Percentiles rank a stretch among this genome's conserved stretches.
phyloP scores from a whole-genome alignment of 1,140 invertebrate species.

The Diachasmimorpha longicaudata region DNA sequence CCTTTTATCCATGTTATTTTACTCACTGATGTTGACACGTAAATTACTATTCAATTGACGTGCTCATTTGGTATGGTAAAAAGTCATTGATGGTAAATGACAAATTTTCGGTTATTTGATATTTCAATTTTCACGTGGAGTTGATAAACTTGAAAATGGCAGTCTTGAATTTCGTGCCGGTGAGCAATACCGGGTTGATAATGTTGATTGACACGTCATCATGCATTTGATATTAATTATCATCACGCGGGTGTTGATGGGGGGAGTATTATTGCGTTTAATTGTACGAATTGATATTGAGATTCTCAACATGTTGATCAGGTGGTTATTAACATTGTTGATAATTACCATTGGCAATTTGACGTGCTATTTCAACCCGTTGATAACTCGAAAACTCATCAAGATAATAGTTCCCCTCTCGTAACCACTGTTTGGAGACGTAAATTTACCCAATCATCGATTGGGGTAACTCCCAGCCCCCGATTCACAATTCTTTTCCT shows the following conservation, averaged over 20 bases:
- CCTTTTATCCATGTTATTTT: background rate
- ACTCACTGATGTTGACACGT: background rate
- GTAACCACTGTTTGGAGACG: too few species aligned
- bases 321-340: background rate
- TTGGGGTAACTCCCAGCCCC: background rate
- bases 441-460: background rate
- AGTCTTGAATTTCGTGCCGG: too few species aligned
- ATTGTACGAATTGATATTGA: background rate
- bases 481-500: conserved; percentile 3
- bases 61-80: background rate
- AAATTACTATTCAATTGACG: background rate
- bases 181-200: too few species aligned
- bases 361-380: background rate
- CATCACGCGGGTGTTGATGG: background rate
- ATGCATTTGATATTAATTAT: too few species aligned
- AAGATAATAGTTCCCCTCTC: too few species aligned
- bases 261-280: background rate
- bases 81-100: background rate
- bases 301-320: background rate
- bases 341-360: background rate
- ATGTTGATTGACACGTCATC: too few species aligned
- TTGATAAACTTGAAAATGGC: too few species aligned
- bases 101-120: too few species aligned
- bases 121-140: too few species aligned
- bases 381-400: background rate